Evolutionary conservation across 2,888 invertebrate genomes (phyloP).

Genomic region (Prosapia bicincta): DNA sequence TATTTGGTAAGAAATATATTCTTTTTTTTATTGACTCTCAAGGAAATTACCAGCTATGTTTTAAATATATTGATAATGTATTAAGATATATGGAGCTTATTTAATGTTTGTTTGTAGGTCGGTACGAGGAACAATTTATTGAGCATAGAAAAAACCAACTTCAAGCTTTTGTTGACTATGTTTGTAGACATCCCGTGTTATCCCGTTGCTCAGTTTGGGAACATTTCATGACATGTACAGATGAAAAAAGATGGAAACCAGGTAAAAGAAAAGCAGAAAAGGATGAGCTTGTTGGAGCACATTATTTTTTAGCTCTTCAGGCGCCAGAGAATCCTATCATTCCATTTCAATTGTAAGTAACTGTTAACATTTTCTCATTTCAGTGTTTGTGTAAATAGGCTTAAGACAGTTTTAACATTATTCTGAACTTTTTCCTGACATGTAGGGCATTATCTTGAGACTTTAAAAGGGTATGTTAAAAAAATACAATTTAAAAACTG

Average conservation of each 20-base stretch:
- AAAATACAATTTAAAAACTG: too few species aligned
- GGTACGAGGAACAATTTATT: constrained; percentile 96
- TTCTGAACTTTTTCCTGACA: too few species aligned
- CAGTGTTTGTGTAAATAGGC: constrained; percentile 7
- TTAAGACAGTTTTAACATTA: not conserved
- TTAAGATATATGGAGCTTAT: too few species aligned
- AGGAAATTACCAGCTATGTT: too few species aligned
- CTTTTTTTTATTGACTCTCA: too few species aligned
- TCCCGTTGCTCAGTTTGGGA: constrained; percentile 91
- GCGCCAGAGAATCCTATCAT: constrained; percentile 75
- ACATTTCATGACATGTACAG: constrained; percentile 95
- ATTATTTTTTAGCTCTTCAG: constrained; percentile 85
- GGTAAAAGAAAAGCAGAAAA: constrained; percentile 95
- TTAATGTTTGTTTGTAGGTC: constrained; percentile 62
- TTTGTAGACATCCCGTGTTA: constrained; percentile 93
- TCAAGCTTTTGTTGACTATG: constrained; percentile 95
- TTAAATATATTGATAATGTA: too few species aligned
- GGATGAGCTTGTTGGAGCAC: constrained; percentile 85
- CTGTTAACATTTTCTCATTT: too few species aligned
- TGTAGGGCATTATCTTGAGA: too few species aligned
- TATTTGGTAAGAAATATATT: too few species aligned
- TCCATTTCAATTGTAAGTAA: constrained; percentile 48
- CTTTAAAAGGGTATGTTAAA: too few species aligned
- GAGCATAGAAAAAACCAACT: constrained; percentile 91
- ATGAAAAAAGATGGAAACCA: constrained; percentile 96